Evolutionary conservation across 2,113 vertebrate species (phyloP).

Genomic region (Clarias batrachus): DNA sequence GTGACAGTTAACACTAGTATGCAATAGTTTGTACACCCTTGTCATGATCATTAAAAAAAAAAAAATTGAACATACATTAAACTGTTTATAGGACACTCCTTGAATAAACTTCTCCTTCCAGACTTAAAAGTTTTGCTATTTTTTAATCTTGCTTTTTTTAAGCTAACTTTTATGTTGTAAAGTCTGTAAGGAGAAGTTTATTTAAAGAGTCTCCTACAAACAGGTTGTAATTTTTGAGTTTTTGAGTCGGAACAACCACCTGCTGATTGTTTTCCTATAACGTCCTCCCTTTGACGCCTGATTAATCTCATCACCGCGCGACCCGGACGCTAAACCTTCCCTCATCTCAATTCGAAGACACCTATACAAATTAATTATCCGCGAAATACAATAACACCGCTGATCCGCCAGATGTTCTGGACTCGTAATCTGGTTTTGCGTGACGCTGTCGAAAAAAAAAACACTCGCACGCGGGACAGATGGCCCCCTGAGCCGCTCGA

Average conservation of each 20-base stretch:
- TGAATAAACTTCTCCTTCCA: too few species aligned
- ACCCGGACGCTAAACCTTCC: slow-evolving; percentile 66
- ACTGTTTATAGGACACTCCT: too few species aligned
- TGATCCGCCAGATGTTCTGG: slow-evolving; percentile 70
- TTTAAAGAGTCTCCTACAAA: neutral
- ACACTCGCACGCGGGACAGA: slow-evolving; percentile 42
- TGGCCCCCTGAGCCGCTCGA: slow-evolving; percentile 40
- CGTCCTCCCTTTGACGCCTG: slow-evolving; percentile 43
- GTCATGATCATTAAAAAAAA: neutral
- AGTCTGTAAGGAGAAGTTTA: neutral
- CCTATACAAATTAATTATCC: slow-evolving; percentile 66
- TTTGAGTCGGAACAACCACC: neutral
- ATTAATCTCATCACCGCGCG: slow-evolving; percentile 64
- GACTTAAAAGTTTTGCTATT: neutral
- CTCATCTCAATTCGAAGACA: slow-evolving; percentile 69
- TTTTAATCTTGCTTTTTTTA: too few species aligned
- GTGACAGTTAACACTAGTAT: neutral
- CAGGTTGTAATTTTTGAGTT: too few species aligned
- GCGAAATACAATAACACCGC: slow-evolving; percentile 66
- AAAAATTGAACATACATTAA: too few species aligned
- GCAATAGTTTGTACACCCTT: neutral
- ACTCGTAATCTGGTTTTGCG: slow-evolving; percentile 70
- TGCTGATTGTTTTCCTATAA: neutral
- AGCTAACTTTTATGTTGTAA: neutral
- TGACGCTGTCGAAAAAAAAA: slow-evolving; percentile 52